A percentile compares a stretch with the other conserved stretches of the same genome.
Conservation (phyloP, 2,113 vertebrate genomes). For the Xyliphius kryptos region DNA sequence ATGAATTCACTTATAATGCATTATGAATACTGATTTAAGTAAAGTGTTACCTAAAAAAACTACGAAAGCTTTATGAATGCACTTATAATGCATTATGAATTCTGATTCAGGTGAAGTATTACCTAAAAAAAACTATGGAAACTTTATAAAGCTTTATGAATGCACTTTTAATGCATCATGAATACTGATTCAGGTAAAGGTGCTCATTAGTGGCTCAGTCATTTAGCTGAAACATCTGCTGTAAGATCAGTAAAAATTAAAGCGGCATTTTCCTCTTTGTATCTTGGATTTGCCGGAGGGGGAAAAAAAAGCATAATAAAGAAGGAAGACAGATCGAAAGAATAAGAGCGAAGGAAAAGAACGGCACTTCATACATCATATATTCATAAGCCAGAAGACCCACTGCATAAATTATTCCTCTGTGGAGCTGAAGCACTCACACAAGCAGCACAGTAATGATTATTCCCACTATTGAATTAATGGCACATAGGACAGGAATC, state of each 20-base stretch:
- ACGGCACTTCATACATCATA: slow-evolving; percentile 40
- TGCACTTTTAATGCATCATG: too few species aligned
- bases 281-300: slow-evolving; percentile 45
- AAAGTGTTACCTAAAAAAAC: too few species aligned
- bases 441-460: slow-evolving; percentile 44
- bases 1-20: too few species aligned
- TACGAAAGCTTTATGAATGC: too few species aligned
- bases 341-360: slow-evolving; percentile 18
- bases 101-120: too few species aligned
- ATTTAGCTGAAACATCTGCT: too few species aligned
- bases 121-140: too few species aligned
- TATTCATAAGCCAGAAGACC: slow-evolving; percentile 49
- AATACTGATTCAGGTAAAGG: too few species aligned
- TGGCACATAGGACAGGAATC: slow-evolving; percentile 34
- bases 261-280: slow-evolving; percentile 43
- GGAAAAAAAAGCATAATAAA: not conserved
- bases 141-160: too few species aligned
- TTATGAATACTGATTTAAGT: too few species aligned
- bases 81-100: too few species aligned
- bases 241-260: slow-evolving; percentile 33
- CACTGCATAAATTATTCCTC: slow-evolving; percentile 51
- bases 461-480: slow-evolving; percentile 46
- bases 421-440: slow-evolving; percentile 39
- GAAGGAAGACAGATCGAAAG: not conserved
- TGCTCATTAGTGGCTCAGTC: too few species aligned